phyloP scores from a whole-genome alignment of 1,140 invertebrate genomes.

The Condylostylus longicornis region DNA sequence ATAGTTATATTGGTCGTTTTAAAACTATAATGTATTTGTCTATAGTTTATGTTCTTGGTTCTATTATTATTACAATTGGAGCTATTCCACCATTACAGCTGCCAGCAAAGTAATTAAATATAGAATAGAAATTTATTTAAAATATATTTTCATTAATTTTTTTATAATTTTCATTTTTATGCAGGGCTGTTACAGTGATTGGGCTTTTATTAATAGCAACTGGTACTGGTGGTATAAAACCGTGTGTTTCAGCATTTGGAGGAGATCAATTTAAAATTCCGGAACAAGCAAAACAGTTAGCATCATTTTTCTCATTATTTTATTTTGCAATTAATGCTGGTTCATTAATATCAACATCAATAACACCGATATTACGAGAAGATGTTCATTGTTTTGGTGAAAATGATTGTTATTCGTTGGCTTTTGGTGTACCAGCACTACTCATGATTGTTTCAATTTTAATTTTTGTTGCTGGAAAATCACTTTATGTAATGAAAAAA shows the following conservation, averaged over 20 bases:
- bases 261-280: conserved; percentile 87
- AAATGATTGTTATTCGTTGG: conserved; percentile 72
- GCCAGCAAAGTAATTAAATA: conserved; percentile 43
- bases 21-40: conserved; percentile 79
- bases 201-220: conserved; percentile 71
- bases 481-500: conserved; percentile 57
- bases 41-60: conserved; percentile 73
- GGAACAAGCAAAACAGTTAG: conserved; percentile 56
- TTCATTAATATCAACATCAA: conserved; percentile 72
- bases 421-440: conserved; percentile 80
- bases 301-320: conserved; percentile 82
- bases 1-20: conserved; percentile 65
- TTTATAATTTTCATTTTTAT: conserved; percentile 17
- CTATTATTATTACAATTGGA: conserved; percentile 57
- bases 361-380: conserved; percentile 74
- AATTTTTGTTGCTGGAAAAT: conserved; percentile 64
- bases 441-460: conserved; percentile 76
- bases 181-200: conserved; percentile 54
- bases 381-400: conserved; percentile 70
- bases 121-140: conserved; percentile 1
- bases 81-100: conserved; percentile 41
- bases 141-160: conserved; percentile 2
- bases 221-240: conserved; percentile 93
- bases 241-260: conserved; percentile 92
- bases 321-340: conserved; percentile 90